Evolutionary conservation across 92 coral and sea anemone species (phyloP).

Genomic region (Palythoa heliodiscus): DNA sequence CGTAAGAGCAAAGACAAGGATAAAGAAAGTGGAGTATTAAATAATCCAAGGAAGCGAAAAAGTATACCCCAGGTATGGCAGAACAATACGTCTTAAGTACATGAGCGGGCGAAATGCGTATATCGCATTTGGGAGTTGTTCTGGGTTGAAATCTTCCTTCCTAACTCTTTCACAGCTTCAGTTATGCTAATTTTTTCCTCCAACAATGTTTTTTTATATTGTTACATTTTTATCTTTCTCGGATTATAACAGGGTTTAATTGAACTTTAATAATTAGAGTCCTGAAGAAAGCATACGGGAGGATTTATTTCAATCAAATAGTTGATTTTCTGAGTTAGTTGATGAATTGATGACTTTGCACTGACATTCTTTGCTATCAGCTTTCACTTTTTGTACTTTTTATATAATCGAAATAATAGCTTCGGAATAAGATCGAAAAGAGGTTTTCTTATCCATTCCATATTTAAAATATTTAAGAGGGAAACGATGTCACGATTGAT

Average conservation of each 20-base stretch:
- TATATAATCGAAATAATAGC: constrained; percentile 11
- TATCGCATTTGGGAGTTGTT: constrained; percentile 17
- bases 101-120: not conserved
- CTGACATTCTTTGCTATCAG: not conserved
- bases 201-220: not conserved
- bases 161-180: not conserved
- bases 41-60: constrained; percentile 35
- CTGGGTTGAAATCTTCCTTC: not conserved
- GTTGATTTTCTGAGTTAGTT: not conserved
- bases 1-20: constrained; percentile 36
- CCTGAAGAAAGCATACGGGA: not conserved
- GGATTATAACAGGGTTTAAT: constrained; percentile 2
- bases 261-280: constrained; percentile 7
- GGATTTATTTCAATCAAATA: not conserved
- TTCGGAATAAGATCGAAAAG: not conserved
- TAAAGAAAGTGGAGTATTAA: constrained; percentile 13
- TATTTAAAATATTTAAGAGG: not conserved
- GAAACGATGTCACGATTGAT: not conserved
- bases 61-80: constrained; percentile 28
- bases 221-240: not conserved
- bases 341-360: not conserved
- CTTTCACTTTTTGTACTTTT: constrained; percentile 20
- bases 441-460: not conserved
- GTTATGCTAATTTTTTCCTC: not conserved
- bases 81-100: not conserved